Percentiles rank a stretch among this genome's conserved stretches.
Conservation (phyloP, 2,113 vertebrate genomes). For the Phylloscopus trochilus region DNA sequence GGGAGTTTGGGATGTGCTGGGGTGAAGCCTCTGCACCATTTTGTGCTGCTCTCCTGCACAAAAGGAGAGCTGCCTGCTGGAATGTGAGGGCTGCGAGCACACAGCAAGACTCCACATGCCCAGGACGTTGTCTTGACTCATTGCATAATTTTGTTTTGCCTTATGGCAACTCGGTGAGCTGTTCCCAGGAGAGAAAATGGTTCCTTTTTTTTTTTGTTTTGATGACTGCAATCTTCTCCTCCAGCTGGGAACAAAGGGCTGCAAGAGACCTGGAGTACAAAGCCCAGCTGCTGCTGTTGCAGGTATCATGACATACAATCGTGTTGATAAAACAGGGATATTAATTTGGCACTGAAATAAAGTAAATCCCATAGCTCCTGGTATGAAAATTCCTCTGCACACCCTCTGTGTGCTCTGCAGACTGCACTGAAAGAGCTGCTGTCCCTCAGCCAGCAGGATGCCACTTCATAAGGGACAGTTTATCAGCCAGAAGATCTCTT, state of each 20-base stretch:
- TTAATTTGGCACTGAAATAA: not conserved
- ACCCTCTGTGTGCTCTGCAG: not conserved
- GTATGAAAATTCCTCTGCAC: not conserved
- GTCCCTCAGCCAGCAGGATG: not conserved
- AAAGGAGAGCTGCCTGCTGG: not conserved
- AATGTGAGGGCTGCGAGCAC: not conserved
- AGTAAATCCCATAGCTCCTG: not conserved
- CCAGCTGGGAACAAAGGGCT: constrained; percentile 6
- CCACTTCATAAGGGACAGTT: not conserved
- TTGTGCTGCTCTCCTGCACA: not conserved
- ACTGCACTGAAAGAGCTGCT: not conserved
- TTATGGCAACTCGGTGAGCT: constrained; percentile 27
- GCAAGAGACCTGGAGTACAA: not conserved
- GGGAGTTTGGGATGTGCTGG: not conserved
- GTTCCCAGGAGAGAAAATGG: constrained; percentile 58
- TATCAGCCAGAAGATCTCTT: not conserved
- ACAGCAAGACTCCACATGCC: constrained; percentile 57
- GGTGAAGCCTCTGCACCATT: not conserved
- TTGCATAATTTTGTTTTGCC: constrained; percentile 63
- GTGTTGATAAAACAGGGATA: not conserved
- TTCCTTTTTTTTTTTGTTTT: constrained; percentile 39
- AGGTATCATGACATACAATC: not conserved
- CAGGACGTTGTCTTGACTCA: not conserved
- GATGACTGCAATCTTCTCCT: not conserved
- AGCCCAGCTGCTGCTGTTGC: not conserved